These are phyloP conservation scores for Bombus sibiricus DNA, from an alignment of 1,140 invertebrate species.

Conservation along the genomic window DNA sequence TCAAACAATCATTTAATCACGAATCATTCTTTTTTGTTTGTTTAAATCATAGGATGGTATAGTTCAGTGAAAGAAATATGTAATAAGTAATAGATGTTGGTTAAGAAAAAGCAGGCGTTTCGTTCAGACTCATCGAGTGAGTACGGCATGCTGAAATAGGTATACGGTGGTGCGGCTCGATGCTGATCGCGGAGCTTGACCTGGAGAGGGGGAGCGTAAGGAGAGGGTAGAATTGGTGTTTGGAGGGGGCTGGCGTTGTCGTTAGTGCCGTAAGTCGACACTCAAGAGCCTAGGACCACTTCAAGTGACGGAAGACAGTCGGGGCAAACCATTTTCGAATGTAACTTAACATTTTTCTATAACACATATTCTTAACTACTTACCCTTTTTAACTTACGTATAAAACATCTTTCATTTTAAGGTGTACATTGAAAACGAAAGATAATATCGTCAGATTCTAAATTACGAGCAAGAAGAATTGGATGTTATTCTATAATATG, in stretches of 20 bases:
- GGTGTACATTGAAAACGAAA: background rate
- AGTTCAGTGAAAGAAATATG: background rate
- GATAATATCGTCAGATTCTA: too few species aligned
- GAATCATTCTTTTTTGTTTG: too few species aligned
- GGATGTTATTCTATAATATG: background rate
- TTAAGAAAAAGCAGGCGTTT: constrained; percentile 13
- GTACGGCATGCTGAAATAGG: constrained; percentile 46
- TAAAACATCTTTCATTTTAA: background rate
- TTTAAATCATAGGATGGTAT: background rate
- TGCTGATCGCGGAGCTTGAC: constrained; percentile 68
- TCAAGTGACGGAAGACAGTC: constrained; percentile 43
- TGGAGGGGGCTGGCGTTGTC: constrained; percentile 48
- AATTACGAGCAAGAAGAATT: background rate
- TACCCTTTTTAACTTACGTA: background rate
- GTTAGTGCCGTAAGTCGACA: constrained; percentile 66
- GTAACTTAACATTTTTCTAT: constrained; percentile 24
- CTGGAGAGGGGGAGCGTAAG: constrained; percentile 17
- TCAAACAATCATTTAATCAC: background rate
- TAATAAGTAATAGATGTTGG: background rate
- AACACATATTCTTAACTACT: background rate
- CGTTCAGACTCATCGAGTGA: constrained; percentile 40
- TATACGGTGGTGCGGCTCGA: constrained; percentile 59
- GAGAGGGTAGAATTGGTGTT: constrained; percentile 46
- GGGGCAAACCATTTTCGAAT: constrained; percentile 23
- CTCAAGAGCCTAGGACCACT: constrained; percentile 58